Conservation (phyloP, 2,113 vertebrate species). For the Neodon shergylaensis region DNA sequence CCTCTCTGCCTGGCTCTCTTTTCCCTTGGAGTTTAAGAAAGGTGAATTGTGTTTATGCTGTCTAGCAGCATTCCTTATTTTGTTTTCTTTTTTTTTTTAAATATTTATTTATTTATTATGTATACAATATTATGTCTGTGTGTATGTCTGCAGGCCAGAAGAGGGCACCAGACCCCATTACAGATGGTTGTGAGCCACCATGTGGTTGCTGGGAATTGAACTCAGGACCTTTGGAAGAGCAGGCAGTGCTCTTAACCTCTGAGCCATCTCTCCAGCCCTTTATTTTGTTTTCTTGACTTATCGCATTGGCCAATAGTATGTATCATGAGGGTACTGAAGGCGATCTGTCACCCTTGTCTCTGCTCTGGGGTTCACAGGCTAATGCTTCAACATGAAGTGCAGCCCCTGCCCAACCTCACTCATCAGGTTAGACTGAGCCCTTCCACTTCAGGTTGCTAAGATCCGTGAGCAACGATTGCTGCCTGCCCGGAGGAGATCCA, state of each 20-base stretch:
- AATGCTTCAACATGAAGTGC: background rate
- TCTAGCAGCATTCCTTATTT: background rate
- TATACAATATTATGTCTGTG: too few species aligned
- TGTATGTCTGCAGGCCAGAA: too few species aligned
- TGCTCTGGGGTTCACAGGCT: background rate
- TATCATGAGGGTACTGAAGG: background rate
- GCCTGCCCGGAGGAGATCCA: background rate
- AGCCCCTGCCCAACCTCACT: background rate
- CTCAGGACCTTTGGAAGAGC: too few species aligned
- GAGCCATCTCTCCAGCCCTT: too few species aligned
- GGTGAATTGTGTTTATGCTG: background rate
- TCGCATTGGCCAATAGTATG: background rate
- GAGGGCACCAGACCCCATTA: too few species aligned
- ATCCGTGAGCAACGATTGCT: background rate
- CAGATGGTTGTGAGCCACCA: too few species aligned
- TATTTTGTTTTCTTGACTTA: slow-evolving; percentile 43
- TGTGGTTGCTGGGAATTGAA: too few species aligned
- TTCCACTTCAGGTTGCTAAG: background rate
- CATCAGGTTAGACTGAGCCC: background rate
- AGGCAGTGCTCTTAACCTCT: too few species aligned
- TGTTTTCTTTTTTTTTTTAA: too few species aligned
- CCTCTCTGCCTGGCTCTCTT: background rate
- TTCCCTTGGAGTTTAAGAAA: slow-evolving; percentile 34
- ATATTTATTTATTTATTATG: too few species aligned
- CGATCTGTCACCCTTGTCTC: background rate